phyloP scores from a whole-genome alignment of 1,140 invertebrate species.

The Diorhabda elongata region DNA sequence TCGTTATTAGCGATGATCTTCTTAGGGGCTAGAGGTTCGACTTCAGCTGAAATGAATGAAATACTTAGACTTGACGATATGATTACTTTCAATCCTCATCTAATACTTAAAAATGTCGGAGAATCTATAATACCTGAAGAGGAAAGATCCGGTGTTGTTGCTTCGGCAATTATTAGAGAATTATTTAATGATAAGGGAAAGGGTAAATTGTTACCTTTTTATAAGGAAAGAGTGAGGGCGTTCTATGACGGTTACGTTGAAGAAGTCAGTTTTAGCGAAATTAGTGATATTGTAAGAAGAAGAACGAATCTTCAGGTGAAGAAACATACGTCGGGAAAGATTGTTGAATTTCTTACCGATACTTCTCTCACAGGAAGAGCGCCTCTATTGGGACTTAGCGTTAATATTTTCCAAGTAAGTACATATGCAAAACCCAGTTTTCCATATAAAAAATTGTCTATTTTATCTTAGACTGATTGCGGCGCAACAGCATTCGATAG shows the following conservation, averaged over 20 bases:
- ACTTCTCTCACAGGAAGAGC: conserved; percentile 65
- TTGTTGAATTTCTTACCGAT: conserved; percentile 69
- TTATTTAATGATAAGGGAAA: conserved; percentile 73
- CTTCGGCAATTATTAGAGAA: conserved; percentile 71
- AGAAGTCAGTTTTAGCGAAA: conserved; percentile 75
- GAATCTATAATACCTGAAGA: conserved; percentile 62
- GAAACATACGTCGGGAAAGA: conserved; percentile 70
- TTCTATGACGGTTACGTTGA: conserved; percentile 82
- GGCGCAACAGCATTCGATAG: conserved; percentile 63
- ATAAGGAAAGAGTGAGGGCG: conserved; percentile 77
- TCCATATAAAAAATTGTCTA: too few relatives aligned
- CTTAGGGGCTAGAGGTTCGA: conserved; percentile 78
- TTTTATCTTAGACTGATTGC: conserved; percentile 64
- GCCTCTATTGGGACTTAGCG: conserved; percentile 71
- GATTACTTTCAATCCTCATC: conserved; percentile 82
- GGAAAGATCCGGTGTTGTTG: conserved; percentile 62
- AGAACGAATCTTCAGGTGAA: conserved; percentile 75
- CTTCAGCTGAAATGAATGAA: conserved; percentile 85
- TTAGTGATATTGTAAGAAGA: conserved; percentile 69
- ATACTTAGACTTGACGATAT: conserved; percentile 79
- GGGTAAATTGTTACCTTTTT: conserved; percentile 75
- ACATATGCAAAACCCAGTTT: background rate
- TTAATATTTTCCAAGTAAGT: conserved; percentile 71
- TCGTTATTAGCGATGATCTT: conserved; percentile 84
- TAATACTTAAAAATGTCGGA: conserved; percentile 78